Evolutionary conservation across 2,888 invertebrate species (phyloP).

Genomic region (Acanthosoma haemorrhoidale): DNA sequence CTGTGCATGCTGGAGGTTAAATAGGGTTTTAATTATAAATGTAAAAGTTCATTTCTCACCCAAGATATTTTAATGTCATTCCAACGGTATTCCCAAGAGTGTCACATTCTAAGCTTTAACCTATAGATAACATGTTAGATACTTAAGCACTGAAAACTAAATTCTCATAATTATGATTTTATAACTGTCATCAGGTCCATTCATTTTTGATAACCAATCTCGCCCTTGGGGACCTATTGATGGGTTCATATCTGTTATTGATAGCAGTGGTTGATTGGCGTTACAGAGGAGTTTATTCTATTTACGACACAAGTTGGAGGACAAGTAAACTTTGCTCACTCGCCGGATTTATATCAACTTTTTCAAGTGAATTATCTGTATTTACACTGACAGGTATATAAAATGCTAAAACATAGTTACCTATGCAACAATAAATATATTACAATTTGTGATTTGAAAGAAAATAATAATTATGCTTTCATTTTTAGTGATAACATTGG

Average conservation of each 20-base stretch:
- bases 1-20: too few species aligned
- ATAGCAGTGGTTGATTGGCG: slow-evolving; percentile 46
- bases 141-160: too few species aligned
- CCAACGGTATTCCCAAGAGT: too few species aligned
- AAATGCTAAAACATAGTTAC: not conserved
- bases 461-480: not conserved
- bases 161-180: too few species aligned
- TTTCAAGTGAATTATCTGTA: slow-evolving; percentile 46
- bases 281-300: slow-evolving; percentile 49
- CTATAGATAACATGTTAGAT: too few species aligned
- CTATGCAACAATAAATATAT: not conserved
- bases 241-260: slow-evolving; percentile 47
- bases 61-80: too few species aligned
- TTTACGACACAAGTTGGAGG: slow-evolving; percentile 45
- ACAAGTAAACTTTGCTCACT: slow-evolving; percentile 44
- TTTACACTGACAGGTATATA: slow-evolving; percentile 46
- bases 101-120: too few species aligned
- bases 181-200: slow-evolving; percentile 48
- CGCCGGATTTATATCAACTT: slow-evolving; percentile 47
- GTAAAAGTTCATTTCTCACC: too few species aligned
- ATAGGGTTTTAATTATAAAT: too few species aligned
- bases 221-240: slow-evolving; percentile 46
- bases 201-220: slow-evolving; percentile 48
- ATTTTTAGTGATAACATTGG: slow-evolving; percentile 46
- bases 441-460: not conserved